Evolutionary conservation across 2,888 invertebrate species (phyloP).

Genomic region (Thysanoteuthis rhombus): DNA sequence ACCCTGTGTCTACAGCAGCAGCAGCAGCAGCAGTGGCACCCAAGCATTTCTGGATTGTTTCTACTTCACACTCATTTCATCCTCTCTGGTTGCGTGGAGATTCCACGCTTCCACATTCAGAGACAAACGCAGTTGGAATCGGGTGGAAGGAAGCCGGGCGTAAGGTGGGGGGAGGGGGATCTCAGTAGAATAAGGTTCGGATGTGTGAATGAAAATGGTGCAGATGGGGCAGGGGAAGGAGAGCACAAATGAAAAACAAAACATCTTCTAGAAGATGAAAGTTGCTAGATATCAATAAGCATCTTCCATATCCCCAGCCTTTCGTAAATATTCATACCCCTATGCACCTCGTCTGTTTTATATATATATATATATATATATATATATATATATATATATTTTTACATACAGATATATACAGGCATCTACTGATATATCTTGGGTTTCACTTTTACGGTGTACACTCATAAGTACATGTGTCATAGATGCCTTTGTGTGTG

Average conservation of each 20-base stretch:
- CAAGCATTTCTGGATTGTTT: neutral
- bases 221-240: neutral
- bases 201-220: neutral
- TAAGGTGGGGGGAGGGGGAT: accelerated
- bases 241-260: neutral
- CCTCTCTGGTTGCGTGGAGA: neutral
- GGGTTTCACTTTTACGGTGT: too few species aligned
- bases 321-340: neutral
- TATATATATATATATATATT: neutral
- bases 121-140: neutral
- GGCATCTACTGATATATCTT: neutral
- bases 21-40: neutral
- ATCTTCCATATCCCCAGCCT: neutral
- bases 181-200: neutral
- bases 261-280: neutral
- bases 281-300: neutral
- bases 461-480: too few species aligned
- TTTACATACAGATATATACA: neutral
- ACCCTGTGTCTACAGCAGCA: neutral
- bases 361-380: too few species aligned
- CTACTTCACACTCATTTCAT: neutral
- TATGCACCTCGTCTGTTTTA: neutral
- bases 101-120: neutral
- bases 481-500: too few species aligned
- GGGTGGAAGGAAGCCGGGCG: neutral